These are phyloP conservation scores for Aphidius colemani DNA, from an alignment of 2,888 invertebrate species.

Conservation along the genomic window DNA sequence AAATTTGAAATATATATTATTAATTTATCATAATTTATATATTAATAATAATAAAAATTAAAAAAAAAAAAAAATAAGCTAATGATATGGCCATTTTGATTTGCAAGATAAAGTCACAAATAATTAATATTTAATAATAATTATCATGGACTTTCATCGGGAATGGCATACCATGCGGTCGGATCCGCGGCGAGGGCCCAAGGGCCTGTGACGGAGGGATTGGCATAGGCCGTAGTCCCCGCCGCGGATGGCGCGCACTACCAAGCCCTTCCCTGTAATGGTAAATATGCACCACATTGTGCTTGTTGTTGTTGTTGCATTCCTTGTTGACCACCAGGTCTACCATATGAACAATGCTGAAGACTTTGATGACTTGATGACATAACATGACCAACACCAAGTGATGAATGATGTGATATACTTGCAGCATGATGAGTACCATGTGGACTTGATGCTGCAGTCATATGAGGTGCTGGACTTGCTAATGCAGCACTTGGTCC, in stretches of 20 bases:
- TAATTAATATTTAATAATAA: not conserved
- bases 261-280: slow-evolving; percentile 86
- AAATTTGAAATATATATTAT: no score
- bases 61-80: no score
- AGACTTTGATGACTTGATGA: slow-evolving; percentile 64
- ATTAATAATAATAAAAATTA: no score
- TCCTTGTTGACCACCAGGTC: slow-evolving; percentile 64
- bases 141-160: slow-evolving; percentile 69
- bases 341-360: slow-evolving; percentile 60
- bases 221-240: slow-evolving; percentile 55
- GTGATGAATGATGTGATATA: slow-evolving; percentile 63
- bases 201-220: slow-evolving; percentile 54
- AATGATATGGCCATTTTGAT: no score
- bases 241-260: slow-evolving; percentile 68
- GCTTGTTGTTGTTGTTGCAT: slow-evolving; percentile 64
- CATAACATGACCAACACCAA: slow-evolving; percentile 64
- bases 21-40: no score
- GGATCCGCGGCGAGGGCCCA: slow-evolving; percentile 59
- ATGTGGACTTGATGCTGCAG: slow-evolving; percentile 59
- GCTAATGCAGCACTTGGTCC: slow-evolving; percentile 58
- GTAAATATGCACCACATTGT: slow-evolving; percentile 82
- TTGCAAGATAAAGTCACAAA: no score
- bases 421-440: slow-evolving; percentile 60
- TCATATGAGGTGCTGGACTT: slow-evolving; percentile 62
- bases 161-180: slow-evolving; percentile 67